Evolutionary conservation across 23 tunicate genomes (phyloP).

Genomic region (Phallusia fumigata): DNA sequence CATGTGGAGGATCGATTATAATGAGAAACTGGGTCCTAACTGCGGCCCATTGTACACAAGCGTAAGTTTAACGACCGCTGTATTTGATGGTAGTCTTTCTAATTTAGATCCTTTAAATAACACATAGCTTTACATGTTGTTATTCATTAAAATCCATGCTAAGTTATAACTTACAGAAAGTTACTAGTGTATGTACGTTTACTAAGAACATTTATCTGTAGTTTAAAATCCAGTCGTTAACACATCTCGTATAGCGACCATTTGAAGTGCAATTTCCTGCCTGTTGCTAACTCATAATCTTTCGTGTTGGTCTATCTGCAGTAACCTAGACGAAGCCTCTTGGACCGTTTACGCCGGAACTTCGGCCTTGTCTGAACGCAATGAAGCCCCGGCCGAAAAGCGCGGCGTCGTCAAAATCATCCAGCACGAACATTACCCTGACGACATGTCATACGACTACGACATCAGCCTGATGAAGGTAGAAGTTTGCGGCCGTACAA

Average conservation of each 20-base stretch:
- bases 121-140: too few relatives aligned
- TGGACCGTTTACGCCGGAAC: constrained; percentile 57
- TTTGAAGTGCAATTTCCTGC: too few relatives aligned
- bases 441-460: constrained; percentile 44
- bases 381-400: constrained; percentile 27
- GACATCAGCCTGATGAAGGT: constrained; percentile 71
- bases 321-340: constrained; percentile 3
- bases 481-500: too few relatives aligned
- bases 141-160: too few relatives aligned
- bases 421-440: constrained; percentile 31
- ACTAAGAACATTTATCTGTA: too few relatives aligned
- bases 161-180: too few relatives aligned
- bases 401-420: constrained; percentile 25
- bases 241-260: too few relatives aligned
- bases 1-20: constrained; percentile 74
- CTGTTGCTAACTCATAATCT: not conserved
- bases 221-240: too few relatives aligned
- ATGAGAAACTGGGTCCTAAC: constrained; percentile 66
- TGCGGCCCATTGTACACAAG: constrained; percentile 70
- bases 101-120: not conserved
- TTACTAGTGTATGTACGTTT: too few relatives aligned
- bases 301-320: not conserved
- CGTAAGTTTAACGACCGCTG: constrained; percentile 8
- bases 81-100: too few relatives aligned
- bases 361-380: constrained; percentile 31